Evolutionary conservation across 2,797 vertebrate genomes (phyloP).

Genomic region (Falco columbarius): DNA sequence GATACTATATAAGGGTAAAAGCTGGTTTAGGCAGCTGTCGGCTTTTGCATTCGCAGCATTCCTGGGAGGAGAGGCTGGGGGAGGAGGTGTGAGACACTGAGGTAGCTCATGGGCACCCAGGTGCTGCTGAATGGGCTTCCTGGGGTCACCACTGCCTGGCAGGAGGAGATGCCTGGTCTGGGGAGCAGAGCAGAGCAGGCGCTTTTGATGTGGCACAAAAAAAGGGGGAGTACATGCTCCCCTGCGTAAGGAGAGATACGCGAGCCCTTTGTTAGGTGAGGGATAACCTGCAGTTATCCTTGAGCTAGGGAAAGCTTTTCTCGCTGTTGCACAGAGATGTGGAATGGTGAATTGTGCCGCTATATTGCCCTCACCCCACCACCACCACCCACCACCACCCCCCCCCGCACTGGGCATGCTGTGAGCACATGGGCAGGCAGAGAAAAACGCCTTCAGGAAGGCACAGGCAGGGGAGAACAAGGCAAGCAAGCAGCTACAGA

Average conservation of each 20-base stretch:
- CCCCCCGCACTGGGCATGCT: fast-evolving
- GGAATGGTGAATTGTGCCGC: neutral
- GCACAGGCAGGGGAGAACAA: neutral
- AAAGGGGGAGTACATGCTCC: fast-evolving
- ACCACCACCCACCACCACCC: no score
- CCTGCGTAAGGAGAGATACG: neutral
- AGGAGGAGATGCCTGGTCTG: fast-evolving
- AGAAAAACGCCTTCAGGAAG: neutral
- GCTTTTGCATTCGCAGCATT: conserved; percentile 8
- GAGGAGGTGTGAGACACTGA: neutral
- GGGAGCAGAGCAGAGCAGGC: fast-evolving
- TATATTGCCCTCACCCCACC: neutral
- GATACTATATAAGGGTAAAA: conserved; percentile 32
- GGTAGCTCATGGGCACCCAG: neutral
- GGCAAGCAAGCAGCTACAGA: neutral
- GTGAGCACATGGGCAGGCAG: neutral
- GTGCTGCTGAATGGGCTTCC: neutral
- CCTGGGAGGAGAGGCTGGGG: conserved; percentile 18
- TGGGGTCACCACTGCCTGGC: neutral
- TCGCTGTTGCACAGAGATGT: fast-evolving
- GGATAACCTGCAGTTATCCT: neutral
- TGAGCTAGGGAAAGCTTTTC: neutral
- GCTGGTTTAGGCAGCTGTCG: conserved; percentile 38
- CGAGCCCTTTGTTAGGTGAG: neutral
- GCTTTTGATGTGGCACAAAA: neutral